Evolutionary conservation across 2,888 invertebrate species (phyloP).

Genomic region (Octonoba sinensis): DNA sequence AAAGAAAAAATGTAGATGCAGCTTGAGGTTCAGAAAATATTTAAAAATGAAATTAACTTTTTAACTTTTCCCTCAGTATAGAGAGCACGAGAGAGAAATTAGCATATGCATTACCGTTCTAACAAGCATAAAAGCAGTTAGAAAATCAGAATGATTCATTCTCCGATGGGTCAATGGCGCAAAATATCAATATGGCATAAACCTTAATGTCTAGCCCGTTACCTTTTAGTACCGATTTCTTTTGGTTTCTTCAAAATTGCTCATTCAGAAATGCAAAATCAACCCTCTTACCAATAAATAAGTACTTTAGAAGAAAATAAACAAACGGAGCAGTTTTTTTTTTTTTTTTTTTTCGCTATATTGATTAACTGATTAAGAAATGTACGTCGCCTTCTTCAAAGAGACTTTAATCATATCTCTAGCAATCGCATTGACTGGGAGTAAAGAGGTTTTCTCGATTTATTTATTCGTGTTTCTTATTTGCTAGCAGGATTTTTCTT

Average conservation of each 20-base stretch:
- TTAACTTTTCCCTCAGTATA: too few species aligned
- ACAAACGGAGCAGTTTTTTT: slow-evolving; percentile 19
- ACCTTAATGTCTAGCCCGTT: slow-evolving; percentile 50
- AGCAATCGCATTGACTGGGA: slow-evolving; percentile 53
- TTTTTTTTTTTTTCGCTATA: slow-evolving; percentile 34
- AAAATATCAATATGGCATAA: slow-evolving; percentile 31
- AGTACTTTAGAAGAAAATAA: slow-evolving; percentile 49
- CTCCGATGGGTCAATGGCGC: neutral
- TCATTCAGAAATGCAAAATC: slow-evolving; percentile 50
- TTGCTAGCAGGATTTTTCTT: slow-evolving; percentile 8
- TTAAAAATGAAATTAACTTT: too few species aligned
- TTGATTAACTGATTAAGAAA: slow-evolving; percentile 62
- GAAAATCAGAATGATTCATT: too few species aligned
- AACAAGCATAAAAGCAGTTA: slow-evolving; percentile 29
- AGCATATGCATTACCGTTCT: slow-evolving; percentile 20
- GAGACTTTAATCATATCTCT: slow-evolving; percentile 61
- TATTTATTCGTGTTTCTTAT: slow-evolving; percentile 39
- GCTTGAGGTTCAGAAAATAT: too few species aligned
- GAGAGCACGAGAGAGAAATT: neutral
- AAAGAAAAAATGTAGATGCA: too few species aligned
- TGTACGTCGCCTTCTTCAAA: slow-evolving; percentile 14
- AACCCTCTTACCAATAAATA: slow-evolving; percentile 42
- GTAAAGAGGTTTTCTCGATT: slow-evolving; percentile 44
- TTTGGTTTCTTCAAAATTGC: slow-evolving; percentile 46
- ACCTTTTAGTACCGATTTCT: slow-evolving; percentile 53